Base-by-base conservation (phyloP, 2,888 invertebrate species). In the Philhelius pedissequus region DNA sequence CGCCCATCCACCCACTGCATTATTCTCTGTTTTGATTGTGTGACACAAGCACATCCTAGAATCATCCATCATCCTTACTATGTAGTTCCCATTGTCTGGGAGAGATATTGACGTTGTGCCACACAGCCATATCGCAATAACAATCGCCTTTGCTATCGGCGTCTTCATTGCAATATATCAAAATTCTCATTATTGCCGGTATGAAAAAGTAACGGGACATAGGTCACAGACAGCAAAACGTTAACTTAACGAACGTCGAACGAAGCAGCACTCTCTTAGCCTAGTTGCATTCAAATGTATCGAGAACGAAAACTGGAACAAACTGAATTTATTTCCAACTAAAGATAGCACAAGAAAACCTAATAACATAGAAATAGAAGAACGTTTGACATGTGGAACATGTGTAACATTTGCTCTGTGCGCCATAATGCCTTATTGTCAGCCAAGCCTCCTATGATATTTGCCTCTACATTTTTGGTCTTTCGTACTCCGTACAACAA, bases 181-280 rank as follows among this genome's bases (percentile, higher is more conserved):
- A 52, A 40, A 60, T 64, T 62, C 69, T 78, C 58, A 74, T 79
- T 64, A 70, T 60, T 70, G 74, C 79, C 79, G 45, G 64, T 75
- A 60, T 70, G 52, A 54, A 54, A 69, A 35, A 66, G 70, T 52
- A 64, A 66, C 48, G 54, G 71, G 38, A 40, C 60, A 68, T 52
- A 40, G 62, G 68, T 66, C 62, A n/a, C 69, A 74, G 69, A 78
- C 78, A 62, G 69, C 20, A 22, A 20, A 64, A 48, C 32, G 32
- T 48, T 69, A 74, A 83, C 78, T 78, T 74, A 78, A 78, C 82
- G 82, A 83, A 62, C 13, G 43, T 74, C 82, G 82, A 83, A 62
- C 13, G 43, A 27, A 56, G 69, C 60, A 56, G 75, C 35, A 73
- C 52, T 77, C 78, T 38, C 45, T 64, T 48, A 66, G 45, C 68